A percentile compares a stretch with the other conserved stretches of the same genome.
Conservation (phyloP, 2,888 invertebrate species). For the Gari tellinella region DNA sequence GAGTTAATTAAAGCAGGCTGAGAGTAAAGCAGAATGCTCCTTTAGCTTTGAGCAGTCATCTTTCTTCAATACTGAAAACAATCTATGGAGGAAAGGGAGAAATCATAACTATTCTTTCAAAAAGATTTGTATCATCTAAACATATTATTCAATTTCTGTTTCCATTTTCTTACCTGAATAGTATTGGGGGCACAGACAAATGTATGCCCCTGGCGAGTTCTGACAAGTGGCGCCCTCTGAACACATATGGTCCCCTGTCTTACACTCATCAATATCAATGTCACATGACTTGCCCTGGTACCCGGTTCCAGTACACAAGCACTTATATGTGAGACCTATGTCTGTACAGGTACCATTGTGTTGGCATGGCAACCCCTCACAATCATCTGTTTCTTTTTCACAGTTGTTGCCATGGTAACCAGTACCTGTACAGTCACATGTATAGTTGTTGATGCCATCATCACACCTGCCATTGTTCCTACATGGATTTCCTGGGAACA, state of each 20-base stretch:
- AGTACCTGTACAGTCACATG: conserved; percentile 74
- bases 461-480: conserved; percentile 69
- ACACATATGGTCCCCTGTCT: conserved; percentile 56
- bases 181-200: conserved; percentile 60
- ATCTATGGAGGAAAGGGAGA: no score
- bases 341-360: conserved; percentile 73
- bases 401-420: conserved; percentile 68
- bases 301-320: conserved; percentile 66
- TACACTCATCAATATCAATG: conserved; percentile 67
- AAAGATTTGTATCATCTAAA: no score
- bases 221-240: conserved; percentile 55
- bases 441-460: conserved; percentile 66
- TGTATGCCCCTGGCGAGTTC: conserved; percentile 63
- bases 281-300: conserved; percentile 62
- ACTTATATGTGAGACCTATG: conserved; percentile 50
- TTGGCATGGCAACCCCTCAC: conserved; percentile 61
- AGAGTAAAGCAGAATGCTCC: no score
- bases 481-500: conserved; percentile 60
- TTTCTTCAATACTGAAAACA: no score
- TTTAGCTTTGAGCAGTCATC: no score
- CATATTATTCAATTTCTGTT: no score
- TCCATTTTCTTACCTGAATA: no score
- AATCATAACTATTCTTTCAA: no score
- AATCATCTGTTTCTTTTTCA: conserved; percentile 53
- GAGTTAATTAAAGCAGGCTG: no score